Percentiles rank a stretch among this genome's conserved stretches.
Conservation (phyloP, 2,113 vertebrate species). For the Archocentrus centrarchus region DNA sequence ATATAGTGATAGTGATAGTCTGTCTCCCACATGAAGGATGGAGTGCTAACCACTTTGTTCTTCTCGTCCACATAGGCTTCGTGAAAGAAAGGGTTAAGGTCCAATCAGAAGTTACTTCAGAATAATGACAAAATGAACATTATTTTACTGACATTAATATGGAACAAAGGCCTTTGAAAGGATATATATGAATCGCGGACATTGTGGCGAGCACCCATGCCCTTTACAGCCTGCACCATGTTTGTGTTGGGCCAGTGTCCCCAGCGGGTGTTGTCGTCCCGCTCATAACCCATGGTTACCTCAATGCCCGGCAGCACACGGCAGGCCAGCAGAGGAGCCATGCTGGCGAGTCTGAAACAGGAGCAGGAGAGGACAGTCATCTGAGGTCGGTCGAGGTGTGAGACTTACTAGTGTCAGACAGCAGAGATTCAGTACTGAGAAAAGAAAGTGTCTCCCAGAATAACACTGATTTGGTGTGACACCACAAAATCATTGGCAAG, state of each 20-base stretch:
- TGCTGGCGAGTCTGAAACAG: slow-evolving; percentile 75
- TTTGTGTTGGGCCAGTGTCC: slow-evolving; percentile 78
- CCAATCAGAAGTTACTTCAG: neutral
- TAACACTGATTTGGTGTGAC: neutral
- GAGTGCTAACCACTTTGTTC: slow-evolving; percentile 82
- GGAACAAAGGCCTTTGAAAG: slow-evolving; percentile 45
- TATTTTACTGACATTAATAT: neutral
- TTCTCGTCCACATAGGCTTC: slow-evolving; percentile 81
- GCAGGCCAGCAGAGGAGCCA: slow-evolving; percentile 78
- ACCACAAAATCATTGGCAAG: neutral
- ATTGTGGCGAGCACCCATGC: slow-evolving; percentile 78
- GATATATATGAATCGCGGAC: slow-evolving; percentile 80
- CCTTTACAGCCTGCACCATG: slow-evolving; percentile 79
- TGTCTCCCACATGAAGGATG: slow-evolving; percentile 83
- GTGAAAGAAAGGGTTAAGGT: slow-evolving; percentile 69
- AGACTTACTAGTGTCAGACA: neutral
- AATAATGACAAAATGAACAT: neutral
- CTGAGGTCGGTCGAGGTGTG: neutral
- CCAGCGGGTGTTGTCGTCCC: slow-evolving; percentile 76
- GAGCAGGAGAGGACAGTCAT: neutral
- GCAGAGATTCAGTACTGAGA: neutral
- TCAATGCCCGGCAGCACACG: slow-evolving; percentile 76
- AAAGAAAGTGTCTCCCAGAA: neutral
- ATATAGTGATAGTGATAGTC: slow-evolving; percentile 81
- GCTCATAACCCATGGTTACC: slow-evolving; percentile 80